These are phyloP conservation scores for Spilosoma lubricipeda DNA, from an alignment of 2,888 invertebrate genomes.

Conservation along the genomic window DNA sequence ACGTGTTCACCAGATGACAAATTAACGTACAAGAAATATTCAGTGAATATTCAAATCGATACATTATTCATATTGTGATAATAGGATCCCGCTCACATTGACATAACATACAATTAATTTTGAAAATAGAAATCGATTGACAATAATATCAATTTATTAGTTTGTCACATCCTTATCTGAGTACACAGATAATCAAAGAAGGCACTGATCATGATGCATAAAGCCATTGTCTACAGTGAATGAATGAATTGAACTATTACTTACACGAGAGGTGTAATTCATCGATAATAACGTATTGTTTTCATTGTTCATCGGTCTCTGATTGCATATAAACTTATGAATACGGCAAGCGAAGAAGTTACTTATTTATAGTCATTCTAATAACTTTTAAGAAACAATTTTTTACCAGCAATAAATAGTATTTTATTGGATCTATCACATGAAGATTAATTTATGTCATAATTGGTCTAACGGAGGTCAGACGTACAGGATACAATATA, in stretches of 20 bases:
- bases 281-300: slow-evolving; percentile 49
- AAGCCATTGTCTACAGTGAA: slow-evolving; percentile 48
- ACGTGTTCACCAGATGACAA: slow-evolving; percentile 33
- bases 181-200: slow-evolving; percentile 55
- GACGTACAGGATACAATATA: no score
- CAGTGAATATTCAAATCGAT: slow-evolving; percentile 36
- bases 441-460: no score
- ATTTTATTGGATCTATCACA: no score
- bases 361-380: neutral
- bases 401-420: neutral
- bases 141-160: slow-evolving; percentile 61
- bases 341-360: slow-evolving; percentile 13
- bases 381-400: neutral
- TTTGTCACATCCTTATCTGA: slow-evolving; percentile 61
- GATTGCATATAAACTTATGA: slow-evolving; percentile 21
- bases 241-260: slow-evolving; percentile 54
- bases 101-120: slow-evolving; percentile 40
- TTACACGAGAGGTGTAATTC: slow-evolving; percentile 56
- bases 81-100: slow-evolving; percentile 29
- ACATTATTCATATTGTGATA: slow-evolving; percentile 29
- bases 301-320: slow-evolving; percentile 40
- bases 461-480: no score
- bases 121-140: slow-evolving; percentile 41
- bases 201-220: slow-evolving; percentile 61
- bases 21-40: slow-evolving; percentile 27